Base-by-base conservation (phyloP, 2,888 invertebrate species). In the Cheilosia soror region DNA sequence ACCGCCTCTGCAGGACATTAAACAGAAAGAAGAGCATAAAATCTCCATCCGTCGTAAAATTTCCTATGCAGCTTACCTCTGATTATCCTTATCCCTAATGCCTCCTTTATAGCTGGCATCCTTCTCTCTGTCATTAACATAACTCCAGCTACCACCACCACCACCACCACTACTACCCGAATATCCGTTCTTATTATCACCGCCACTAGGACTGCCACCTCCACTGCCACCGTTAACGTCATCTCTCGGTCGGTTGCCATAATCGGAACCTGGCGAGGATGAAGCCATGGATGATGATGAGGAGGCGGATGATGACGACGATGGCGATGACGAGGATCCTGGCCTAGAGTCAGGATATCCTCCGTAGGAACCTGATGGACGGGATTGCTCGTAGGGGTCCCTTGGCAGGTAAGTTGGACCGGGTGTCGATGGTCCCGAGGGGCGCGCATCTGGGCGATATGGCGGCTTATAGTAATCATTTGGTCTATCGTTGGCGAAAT, bases 401-500 rank as follows among this genome's bases (percentile, higher is more conserved):
- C 71, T 57, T 49, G 82, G 85, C 63, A 85, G 62, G 68, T 85
- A 85, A 42, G 71, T 62, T 27, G 85, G 76, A 66, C 81, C 81
- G 63, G 87, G 78, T 33, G 83, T 66, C 37, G 85, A 65, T 47
- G 87, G 71, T 78, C 87, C 87, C 25, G 77, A 33, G 11, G 75
- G 82, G 49, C 81, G 87, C 33, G 58, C 75, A 15, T 69, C 53
- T 13, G 66, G 49, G 11, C 63, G 80, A 76, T 84, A 78, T 44
- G 82, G 76, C 7, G 87, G 83, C 68, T 85, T 78, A 57, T 68
- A 73, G 57, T 71, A 63, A 78, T 90, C 89, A 62, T 90, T 89
- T 72, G 94, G 94, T 58, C 79, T 72, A 11, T 93, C 91, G 15
- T 93, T 93, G 25, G 94, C 94, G 90, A 94, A 95, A 90, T 95